Percentiles rank a stretch among this genome's conserved stretches.
Conservation (phyloP, 2,888 invertebrate genomes). For the Elgonia sp. region DNA sequence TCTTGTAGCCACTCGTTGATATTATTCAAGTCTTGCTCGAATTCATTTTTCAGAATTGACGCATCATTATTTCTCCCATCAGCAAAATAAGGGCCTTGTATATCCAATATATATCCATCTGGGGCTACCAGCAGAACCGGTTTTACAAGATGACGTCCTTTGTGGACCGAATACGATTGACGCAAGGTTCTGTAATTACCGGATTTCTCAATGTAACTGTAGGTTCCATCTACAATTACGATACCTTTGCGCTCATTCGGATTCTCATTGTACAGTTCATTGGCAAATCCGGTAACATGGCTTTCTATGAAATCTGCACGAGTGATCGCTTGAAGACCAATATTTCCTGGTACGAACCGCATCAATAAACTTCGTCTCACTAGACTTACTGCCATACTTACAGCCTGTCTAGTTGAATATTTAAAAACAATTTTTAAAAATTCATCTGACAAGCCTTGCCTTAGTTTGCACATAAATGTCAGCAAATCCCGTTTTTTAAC, state of each 20-base stretch:
- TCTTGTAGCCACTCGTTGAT: background rate
- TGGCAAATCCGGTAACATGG: background rate
- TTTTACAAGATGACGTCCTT: background rate
- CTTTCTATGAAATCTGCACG: background rate
- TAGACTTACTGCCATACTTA: background rate
- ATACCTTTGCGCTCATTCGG: background rate
- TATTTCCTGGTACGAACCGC: background rate
- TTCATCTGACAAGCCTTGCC: background rate
- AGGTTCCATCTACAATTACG: background rate
- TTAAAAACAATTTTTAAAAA: background rate
- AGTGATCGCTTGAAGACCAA: background rate
- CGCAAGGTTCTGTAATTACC: too few species aligned
- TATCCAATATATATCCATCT: background rate
- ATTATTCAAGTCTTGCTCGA: background rate
- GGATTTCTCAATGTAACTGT: too few species aligned
- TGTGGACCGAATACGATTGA: too few species aligned
- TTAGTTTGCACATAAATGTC: background rate
- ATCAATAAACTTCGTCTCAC: background rate
- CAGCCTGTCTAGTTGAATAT: background rate
- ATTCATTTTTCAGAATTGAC: background rate
- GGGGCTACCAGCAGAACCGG: background rate
- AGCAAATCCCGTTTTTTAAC: background rate
- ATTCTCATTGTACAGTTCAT: background rate
- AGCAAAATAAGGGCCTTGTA: background rate
- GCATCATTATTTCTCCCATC: background rate